Evolutionary conservation across 2,113 vertebrate genomes (phyloP).

Genomic region (Siniperca knerii): DNA sequence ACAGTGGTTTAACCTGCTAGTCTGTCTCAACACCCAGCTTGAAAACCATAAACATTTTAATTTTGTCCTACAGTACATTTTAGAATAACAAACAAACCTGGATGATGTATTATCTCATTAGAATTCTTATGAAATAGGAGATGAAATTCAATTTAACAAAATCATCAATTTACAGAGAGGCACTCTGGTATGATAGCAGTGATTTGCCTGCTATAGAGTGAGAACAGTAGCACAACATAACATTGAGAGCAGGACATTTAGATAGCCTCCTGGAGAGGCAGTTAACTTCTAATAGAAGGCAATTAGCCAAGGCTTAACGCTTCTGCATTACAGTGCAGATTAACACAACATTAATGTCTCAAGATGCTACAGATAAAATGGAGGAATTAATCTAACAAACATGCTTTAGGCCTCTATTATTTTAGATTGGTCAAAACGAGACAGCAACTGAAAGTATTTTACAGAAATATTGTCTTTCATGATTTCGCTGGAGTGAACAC

Average conservation of each 20-base stretch:
- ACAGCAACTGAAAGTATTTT: neutral
- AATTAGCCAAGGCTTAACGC: slow-evolving; percentile 26
- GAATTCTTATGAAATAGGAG: neutral
- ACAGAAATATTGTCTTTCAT: neutral
- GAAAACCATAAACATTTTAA: neutral
- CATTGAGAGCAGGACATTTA: slow-evolving; percentile 5
- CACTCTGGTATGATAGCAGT: neutral
- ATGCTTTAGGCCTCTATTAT: neutral
- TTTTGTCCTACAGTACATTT: neutral
- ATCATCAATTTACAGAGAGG: neutral
- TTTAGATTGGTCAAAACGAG: neutral
- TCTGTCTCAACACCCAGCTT: neutral
- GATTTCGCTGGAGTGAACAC: neutral
- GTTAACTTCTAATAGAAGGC: slow-evolving; percentile 37
- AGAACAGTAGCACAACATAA: neutral
- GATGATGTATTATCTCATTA: neutral
- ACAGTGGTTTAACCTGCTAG: neutral
- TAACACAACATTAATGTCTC: slow-evolving; percentile 31
- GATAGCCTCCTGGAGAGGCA: slow-evolving; percentile 18
- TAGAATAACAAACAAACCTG: neutral
- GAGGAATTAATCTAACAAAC: slow-evolving; percentile 5
- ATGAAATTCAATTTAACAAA: neutral
- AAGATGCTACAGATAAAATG: slow-evolving; percentile 35
- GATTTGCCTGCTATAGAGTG: slow-evolving; percentile 1
- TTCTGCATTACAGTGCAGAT: slow-evolving; percentile 33